A percentile compares a stretch with the other conserved stretches of the same genome.
These are phyloP conservation scores for Halcyon smyrnensis DNA, from an alignment of 2,797 vertebrate genomes.

Conservation along the genomic window DNA sequence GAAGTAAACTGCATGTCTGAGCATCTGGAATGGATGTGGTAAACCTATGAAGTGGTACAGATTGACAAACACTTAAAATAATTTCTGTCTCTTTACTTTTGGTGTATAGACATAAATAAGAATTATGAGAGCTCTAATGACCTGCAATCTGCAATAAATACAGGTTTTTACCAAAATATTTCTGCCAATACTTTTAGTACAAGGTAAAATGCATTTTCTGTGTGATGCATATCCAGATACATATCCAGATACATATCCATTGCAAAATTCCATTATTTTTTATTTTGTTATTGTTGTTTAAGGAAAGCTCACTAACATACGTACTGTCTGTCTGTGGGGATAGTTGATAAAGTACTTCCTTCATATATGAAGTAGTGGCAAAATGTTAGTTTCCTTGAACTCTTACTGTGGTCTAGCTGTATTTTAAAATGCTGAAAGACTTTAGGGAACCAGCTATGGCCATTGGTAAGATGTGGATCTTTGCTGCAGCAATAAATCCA, in stretches of 20 bases:
- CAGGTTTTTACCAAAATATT: background rate
- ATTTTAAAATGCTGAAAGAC: background rate
- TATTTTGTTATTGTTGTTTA: background rate
- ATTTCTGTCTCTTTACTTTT: background rate
- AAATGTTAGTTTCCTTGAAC: background rate
- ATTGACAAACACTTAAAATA: background rate
- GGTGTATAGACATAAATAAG: conserved; percentile 13
- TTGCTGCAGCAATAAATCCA: background rate
- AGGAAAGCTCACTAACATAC: background rate
- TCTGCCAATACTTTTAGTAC: background rate
- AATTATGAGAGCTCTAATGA: background rate
- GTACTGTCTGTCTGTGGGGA: background rate
- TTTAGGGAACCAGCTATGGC: background rate
- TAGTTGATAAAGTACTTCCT: background rate
- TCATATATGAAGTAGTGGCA: background rate
- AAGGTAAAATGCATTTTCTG: background rate
- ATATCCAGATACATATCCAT: background rate
- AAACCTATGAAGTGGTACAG: background rate
- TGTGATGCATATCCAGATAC: background rate
- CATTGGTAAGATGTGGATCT: background rate
- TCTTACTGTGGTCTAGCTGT: background rate
- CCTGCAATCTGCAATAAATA: background rate
- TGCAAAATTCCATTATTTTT: background rate
- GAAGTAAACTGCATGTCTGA: background rate
- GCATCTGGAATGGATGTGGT: background rate